Conservation (phyloP, 2,797 vertebrate genomes). For the Notolepis coatsorum region DNA sequence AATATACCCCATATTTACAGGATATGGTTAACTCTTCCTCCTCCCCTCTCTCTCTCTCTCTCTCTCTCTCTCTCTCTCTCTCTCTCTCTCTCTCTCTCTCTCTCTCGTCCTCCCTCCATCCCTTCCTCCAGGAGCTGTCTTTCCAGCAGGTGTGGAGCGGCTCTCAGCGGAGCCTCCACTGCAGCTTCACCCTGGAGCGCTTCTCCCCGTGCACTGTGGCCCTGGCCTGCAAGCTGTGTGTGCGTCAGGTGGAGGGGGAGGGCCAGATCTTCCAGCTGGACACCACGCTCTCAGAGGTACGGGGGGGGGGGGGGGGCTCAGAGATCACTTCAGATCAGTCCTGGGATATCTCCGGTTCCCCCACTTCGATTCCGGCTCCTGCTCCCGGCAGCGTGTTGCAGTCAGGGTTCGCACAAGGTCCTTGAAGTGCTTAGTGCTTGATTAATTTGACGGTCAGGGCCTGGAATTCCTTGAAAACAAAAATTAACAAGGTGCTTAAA, state of each 20-base stretch:
- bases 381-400: too few relatives aligned
- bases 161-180: conserved; percentile 93
- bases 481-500: too few relatives aligned
- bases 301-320: too few relatives aligned
- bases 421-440: too few relatives aligned
- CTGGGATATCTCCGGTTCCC: too few relatives aligned
- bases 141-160: conserved; percentile 97
- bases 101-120: background rate
- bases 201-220: conserved; percentile 88
- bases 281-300: conserved; percentile 93
- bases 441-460: too few relatives aligned
- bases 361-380: too few relatives aligned
- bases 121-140: conserved; percentile 87
- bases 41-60: background rate
- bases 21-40: background rate
- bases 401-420: too few relatives aligned
- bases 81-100: background rate
- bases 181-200: conserved; percentile 94
- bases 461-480: too few relatives aligned
- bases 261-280: conserved; percentile 98
- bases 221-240: conserved; percentile 94
- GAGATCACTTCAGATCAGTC: background rate
- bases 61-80: background rate
- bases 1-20: background rate
- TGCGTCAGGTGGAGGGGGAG: conserved; percentile 97